Evolutionary conservation across 2,113 vertebrate genomes (phyloP).

Genomic region (Alouatta palliata): DNA sequence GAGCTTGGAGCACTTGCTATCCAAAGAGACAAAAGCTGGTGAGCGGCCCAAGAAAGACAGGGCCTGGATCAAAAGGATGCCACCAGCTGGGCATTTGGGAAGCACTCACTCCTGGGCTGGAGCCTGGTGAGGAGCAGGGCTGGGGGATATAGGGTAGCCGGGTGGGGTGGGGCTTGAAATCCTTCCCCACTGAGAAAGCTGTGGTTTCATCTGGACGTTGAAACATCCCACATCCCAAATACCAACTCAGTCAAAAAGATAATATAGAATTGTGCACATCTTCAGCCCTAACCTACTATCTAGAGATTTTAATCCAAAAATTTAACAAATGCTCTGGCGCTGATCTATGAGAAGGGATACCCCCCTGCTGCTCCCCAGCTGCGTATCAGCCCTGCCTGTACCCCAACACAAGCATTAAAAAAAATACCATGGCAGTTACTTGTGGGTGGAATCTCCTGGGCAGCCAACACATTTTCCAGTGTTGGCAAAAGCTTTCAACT

Average conservation of each 20-base stretch:
- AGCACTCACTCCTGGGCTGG: not conserved
- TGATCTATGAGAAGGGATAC: not conserved
- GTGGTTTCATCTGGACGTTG: not conserved
- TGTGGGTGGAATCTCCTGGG: not conserved
- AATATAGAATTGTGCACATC: not conserved
- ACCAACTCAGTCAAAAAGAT: not conserved
- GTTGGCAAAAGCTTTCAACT: not conserved
- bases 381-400: not conserved
- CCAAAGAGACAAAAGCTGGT: constrained; percentile 31
- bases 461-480: constrained; percentile 45
- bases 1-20: constrained; percentile 26
- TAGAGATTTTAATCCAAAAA: not conserved
- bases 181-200: not conserved
- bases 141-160: not conserved
- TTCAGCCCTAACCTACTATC: not conserved
- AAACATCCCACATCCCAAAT: not conserved
- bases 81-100: not conserved
- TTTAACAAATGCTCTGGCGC: not conserved
- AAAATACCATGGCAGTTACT: constrained; percentile 7
- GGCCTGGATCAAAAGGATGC: not conserved
- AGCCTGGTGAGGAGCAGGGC: not conserved
- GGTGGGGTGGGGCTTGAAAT: not conserved
- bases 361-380: not conserved
- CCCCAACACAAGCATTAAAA: not conserved
- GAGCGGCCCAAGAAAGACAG: not conserved